Percentiles rank a stretch among this genome's conserved stretches.
phyloP scores from a whole-genome alignment of 2,797 vertebrate species.

The Dromococcyx pavoninus region DNA sequence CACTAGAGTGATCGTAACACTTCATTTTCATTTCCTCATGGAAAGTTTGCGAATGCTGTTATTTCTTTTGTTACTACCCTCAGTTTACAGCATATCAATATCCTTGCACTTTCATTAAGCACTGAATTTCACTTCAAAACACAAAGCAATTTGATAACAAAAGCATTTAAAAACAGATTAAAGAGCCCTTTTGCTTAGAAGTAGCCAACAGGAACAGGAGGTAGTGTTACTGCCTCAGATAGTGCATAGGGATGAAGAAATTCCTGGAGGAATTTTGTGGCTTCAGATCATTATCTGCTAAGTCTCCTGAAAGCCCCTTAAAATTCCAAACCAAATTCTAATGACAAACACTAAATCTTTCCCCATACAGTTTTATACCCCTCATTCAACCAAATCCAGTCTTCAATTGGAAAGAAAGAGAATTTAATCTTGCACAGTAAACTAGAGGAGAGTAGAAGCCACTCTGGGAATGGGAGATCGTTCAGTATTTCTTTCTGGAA shows the following conservation, averaged over 20 bases:
- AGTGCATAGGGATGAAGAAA: constrained; percentile 16
- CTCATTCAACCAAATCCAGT: neutral
- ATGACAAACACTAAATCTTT: constrained; percentile 42
- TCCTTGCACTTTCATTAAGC: neutral
- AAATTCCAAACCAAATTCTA: constrained; percentile 62
- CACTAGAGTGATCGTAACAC: neutral
- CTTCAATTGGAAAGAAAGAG: neutral
- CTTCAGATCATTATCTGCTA: constrained; percentile 40
- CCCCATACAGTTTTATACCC: neutral
- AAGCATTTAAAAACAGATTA: neutral
- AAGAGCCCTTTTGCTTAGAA: neutral
- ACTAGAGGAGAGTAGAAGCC: neutral
- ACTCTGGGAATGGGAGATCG: neutral
- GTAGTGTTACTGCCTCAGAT: neutral
- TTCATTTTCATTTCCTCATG: neutral
- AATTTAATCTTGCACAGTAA: neutral
- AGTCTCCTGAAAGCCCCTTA: constrained; percentile 21
- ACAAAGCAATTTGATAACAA: neutral
- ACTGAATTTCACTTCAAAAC: neutral
- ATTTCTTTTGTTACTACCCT: neutral
- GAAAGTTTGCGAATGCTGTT: neutral
- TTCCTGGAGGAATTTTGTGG: constrained; percentile 1
- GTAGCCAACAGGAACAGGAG: neutral
- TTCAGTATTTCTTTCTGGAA: neutral
- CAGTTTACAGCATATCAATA: neutral